phyloP scores from a whole-genome alignment of 2,113 vertebrate genomes.

The Parotia lawesii region DNA sequence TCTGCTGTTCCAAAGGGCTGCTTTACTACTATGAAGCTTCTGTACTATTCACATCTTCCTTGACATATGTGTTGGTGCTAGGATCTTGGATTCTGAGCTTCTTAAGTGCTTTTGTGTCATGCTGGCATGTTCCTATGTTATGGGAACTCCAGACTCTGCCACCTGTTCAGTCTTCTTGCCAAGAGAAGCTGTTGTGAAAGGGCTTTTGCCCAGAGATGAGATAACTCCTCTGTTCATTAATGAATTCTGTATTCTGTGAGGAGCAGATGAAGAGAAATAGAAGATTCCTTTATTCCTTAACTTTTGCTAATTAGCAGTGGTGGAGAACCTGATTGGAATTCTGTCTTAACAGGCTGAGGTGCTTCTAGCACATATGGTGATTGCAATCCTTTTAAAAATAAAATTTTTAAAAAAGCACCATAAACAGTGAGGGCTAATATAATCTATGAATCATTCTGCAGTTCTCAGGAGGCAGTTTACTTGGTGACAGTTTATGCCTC shows the following conservation, averaged over 20 bases:
- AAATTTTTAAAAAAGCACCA: fast-evolving
- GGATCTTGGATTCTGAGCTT: constrained; percentile 13
- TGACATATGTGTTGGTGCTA: constrained; percentile 38
- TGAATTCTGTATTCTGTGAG: background rate
- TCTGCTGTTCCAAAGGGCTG: background rate
- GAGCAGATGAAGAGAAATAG: background rate
- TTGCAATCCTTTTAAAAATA: background rate
- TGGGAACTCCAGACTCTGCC: constrained; percentile 45
- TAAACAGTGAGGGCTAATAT: background rate
- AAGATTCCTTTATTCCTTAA: background rate
- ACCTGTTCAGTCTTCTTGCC: constrained; percentile 35
- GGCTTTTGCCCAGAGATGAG: constrained; percentile 23
- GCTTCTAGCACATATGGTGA: background rate
- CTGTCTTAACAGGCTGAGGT: background rate
- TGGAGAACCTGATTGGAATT: background rate
- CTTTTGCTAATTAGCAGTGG: background rate
- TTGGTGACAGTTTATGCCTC: background rate
- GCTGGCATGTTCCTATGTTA: constrained; percentile 14
- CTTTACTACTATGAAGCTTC: background rate
- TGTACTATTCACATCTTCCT: constrained; percentile 3
- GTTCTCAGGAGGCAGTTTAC: background rate
- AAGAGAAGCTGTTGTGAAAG: constrained; percentile 25
- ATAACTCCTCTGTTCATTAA: constrained; percentile 27
- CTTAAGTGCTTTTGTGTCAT: constrained; percentile 6
- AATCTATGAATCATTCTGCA: background rate